A percentile compares a stretch with the other conserved stretches of the same genome.
Evolutionary conservation across 1,140 invertebrate species (phyloP).

Genomic region (Cherax destructor): DNA sequence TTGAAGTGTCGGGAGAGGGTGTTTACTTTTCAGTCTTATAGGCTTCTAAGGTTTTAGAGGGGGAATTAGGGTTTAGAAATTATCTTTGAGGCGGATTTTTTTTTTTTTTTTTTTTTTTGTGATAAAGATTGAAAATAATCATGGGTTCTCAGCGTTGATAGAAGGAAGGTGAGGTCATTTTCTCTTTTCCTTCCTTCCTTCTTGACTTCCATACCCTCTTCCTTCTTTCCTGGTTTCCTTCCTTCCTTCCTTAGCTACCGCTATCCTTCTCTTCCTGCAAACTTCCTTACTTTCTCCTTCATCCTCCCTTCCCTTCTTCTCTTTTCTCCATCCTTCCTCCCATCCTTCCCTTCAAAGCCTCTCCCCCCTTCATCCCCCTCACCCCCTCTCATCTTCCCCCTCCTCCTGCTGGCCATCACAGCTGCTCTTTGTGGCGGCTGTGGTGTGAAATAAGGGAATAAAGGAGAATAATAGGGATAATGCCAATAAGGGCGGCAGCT

Average conservation of each 20-base stretch:
- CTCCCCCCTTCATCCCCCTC: not conserved
- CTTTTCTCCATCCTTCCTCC: not conserved
- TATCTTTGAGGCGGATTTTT: not conserved
- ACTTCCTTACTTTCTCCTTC: not conserved
- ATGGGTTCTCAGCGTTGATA: no score
- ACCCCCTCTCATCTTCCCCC: not conserved
- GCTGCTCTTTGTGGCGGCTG: conserved; percentile 60
- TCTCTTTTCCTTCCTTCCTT: conserved; percentile 12
- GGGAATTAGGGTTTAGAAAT: no score
- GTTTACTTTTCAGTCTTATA: no score
- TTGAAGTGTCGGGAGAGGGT: no score
- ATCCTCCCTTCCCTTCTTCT: not conserved
- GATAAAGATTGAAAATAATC: no score
- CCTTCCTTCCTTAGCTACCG: not conserved
- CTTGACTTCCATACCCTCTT: no score
- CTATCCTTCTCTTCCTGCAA: not conserved
- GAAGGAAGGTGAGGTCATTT: no score
- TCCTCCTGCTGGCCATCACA: conserved; percentile 7
- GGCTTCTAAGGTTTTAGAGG: no score
- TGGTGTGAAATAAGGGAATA: conserved; percentile 69
- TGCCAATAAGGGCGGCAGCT: conserved; percentile 47
- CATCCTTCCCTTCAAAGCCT: not conserved
- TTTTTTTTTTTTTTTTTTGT: no score
- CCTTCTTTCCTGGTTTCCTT: not conserved
- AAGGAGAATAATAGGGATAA: conserved; percentile 63